Conservation (phyloP, 2,888 invertebrate species). For the Ormyrus rosae region DNA sequence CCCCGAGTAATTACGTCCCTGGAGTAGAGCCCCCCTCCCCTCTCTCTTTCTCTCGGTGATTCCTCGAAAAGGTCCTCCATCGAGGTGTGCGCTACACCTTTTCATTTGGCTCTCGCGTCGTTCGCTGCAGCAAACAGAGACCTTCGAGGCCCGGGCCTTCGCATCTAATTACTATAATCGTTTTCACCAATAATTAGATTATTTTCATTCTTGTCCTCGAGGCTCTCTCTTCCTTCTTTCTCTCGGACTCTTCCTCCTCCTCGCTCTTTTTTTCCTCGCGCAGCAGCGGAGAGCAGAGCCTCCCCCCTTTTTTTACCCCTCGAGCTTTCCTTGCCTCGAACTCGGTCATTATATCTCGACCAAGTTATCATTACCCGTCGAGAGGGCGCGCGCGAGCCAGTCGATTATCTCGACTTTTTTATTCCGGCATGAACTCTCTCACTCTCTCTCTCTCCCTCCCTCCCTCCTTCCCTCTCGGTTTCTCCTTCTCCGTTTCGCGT, state of each 20-base stretch:
- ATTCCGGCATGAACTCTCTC: conserved; percentile 60
- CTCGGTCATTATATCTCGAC: conserved; percentile 70
- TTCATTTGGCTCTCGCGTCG: conserved; percentile 68
- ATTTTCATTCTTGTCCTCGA: conserved; percentile 69
- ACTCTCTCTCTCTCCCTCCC: conserved; percentile 13
- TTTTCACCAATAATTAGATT: conserved; percentile 75
- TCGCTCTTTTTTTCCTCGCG: conserved; percentile 22
- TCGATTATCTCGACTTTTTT: conserved; percentile 63
- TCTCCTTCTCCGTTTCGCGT: conserved; percentile 34
- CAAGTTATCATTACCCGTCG: conserved; percentile 72
- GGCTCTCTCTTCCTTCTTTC: conserved; percentile 53
- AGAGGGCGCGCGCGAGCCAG: conserved; percentile 59
- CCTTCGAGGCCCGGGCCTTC: conserved; percentile 50
- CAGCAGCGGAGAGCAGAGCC: neutral
- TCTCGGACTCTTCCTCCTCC: conserved; percentile 17
- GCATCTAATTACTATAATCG: conserved; percentile 75
- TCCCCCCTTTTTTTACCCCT: conserved; percentile 48
- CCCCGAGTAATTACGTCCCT: conserved; percentile 42
- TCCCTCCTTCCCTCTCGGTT: conserved; percentile 46
- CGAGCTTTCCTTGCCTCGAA: conserved; percentile 56
- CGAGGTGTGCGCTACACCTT: conserved; percentile 68
- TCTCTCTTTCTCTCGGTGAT: conserved; percentile 57
- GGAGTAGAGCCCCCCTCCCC: conserved; percentile 11
- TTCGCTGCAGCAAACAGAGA: conserved; percentile 34
- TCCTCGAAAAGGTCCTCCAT: conserved; percentile 67